Evolutionary conservation across 2,113 vertebrate genomes (phyloP).

Genomic region (Lanius ludovicianus): DNA sequence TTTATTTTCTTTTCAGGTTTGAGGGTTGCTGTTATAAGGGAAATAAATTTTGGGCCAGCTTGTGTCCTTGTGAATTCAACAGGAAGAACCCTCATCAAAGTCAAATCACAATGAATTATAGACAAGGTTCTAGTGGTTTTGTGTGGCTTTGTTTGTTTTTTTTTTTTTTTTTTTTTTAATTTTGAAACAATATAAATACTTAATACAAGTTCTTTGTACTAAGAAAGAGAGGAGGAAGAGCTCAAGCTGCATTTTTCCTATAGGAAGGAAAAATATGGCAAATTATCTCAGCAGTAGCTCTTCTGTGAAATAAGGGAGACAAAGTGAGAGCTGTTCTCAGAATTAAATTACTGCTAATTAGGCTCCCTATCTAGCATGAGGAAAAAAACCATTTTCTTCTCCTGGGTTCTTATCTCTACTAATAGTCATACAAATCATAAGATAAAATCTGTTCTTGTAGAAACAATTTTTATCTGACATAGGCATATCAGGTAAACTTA

Average conservation of each 20-base stretch:
- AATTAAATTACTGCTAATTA: constrained; percentile 12
- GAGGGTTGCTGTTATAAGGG: neutral
- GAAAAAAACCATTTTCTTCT: neutral
- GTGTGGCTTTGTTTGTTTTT: neutral
- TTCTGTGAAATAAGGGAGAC: neutral
- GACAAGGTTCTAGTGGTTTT: neutral
- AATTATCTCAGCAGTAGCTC: neutral
- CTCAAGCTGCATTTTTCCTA: neutral
- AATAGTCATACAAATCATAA: neutral
- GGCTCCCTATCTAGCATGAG: neutral
- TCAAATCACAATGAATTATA: neutral
- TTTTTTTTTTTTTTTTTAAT: neutral
- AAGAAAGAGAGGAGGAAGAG: neutral
- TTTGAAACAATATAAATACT: neutral
- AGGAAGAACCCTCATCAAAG: neutral
- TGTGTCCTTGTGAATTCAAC: neutral
- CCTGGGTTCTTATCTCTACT: neutral
- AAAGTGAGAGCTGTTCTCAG: neutral
- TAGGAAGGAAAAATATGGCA: neutral
- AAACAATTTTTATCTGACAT: neutral
- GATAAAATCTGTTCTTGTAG: neutral
- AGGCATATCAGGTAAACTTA: neutral
- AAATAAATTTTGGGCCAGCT: neutral
- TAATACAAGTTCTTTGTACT: neutral
- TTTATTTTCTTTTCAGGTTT: neutral